Base-by-base conservation (phyloP, 2,113 vertebrate genomes). In the Pteropus alecto region DNA sequence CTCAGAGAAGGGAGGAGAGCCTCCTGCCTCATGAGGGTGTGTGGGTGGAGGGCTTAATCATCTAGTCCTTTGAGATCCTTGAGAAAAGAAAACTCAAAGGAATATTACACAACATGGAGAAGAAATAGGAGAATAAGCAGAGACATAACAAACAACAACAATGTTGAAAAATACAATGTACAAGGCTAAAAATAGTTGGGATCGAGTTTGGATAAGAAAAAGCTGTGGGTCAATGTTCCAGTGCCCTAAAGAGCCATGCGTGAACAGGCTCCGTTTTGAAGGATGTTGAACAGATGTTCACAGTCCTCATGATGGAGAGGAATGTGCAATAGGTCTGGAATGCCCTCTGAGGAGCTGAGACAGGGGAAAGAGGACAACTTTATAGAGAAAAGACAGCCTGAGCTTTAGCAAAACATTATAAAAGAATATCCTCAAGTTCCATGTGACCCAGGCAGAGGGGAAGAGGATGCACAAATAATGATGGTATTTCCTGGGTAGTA, bases 1-100 rank as follows among this genome's bases (percentile, higher is more conserved):
- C 78, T 86, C 51, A 79, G 87, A 95, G 78, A 74, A 96, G 81
- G 96, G 95, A 95, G 94, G 96, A 96, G 30, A 74, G 15, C 30
- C 81, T 96, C 73, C 28, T 12, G 22, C 41, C 93, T 96, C 94
- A 30, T 60, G 60, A 8, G 67, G 78, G 6, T 78, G 18, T 93
- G 90, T 96, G 96, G 97, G 96, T 78, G 89, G 94, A 96, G 82
- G 43, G 56, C 85, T 97, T 82, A 94, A 28, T 97, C 79, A 95
- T 94, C 33, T 35, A 92, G 95, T 97, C 93, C 87, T 96, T 84
- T 35, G 58, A 89, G 65, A 95, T 90, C 73, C 46, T 96, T 91
- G 48, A 88, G 41, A 88, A 97, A 93, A 67, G 90, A 91, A 89
- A 96, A 93, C 79, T 95, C 84, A 96, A 85, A 95, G 83, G 68